Base-by-base conservation (phyloP, 2,113 vertebrate genomes). In the Nycticebus coucang region DNA sequence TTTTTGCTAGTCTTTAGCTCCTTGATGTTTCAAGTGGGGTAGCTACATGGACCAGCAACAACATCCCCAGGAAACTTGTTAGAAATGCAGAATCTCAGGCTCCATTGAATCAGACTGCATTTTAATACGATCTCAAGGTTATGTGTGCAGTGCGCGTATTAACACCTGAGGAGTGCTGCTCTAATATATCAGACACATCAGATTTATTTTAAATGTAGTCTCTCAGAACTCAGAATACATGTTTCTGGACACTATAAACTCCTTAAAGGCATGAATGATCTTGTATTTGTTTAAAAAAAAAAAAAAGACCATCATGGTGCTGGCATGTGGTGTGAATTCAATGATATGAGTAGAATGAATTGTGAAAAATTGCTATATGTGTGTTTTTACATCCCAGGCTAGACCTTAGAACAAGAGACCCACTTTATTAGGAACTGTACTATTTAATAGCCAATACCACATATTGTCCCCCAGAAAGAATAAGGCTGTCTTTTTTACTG, bases 401-500 rank as follows among this genome's bases (percentile, higher is more conserved):
- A 94, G 83, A 71, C 33, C 45, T 88, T 88, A 81, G 24, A 71
- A 33, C 18, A 91, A 84, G 59, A 85, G 19, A 74, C 5, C 9
- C 19, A 82, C 17, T 89, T 74, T 84, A 74, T 87, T 84, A 82
- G 37, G 68, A 95, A 28, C 88, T 69, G 79, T 79, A 72, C 50
- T 71, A 0, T 84, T 87, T 15, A 26, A 53, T 82, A 59, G 30
- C 72, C 17, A 92, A 13, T 5, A 28, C 72, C n/a, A 72, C 41
- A 57, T 45, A 69, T 88, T 78, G 55, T 80, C 50, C 41, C n/a
- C 30, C 89, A 87, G 66, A 93, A 24, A 83, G 53, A 82, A 84
- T 33, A 71, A 72, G 28, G 37, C 7, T 59, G 94, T 93, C 45
- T 85, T 96, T 96, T 71, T 90, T 86, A 55, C 19, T n/a, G 53